Evolutionary conservation across 2,113 vertebrate species (phyloP).

Genomic region (Coptodon bakossiorum): DNA sequence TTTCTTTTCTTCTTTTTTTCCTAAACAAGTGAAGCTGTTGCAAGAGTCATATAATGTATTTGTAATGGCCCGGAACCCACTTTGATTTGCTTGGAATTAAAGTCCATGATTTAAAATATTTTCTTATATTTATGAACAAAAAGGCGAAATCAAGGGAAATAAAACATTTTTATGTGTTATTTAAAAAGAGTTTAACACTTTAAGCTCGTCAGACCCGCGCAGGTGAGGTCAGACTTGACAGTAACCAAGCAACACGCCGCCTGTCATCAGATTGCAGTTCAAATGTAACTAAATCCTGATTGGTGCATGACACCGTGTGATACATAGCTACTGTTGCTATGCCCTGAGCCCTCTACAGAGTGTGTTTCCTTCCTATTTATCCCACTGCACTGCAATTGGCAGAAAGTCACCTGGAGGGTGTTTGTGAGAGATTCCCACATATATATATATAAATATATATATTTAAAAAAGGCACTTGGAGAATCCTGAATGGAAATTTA

Average conservation of each 20-base stretch:
- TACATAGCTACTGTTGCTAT: neutral
- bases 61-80: neutral
- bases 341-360: neutral
- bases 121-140: neutral
- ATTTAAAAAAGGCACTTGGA: neutral
- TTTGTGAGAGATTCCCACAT: neutral
- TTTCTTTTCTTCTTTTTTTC: neutral
- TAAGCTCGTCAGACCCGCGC: neutral
- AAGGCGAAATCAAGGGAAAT: neutral
- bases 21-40: conserved; percentile 4
- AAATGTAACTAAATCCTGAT: neutral
- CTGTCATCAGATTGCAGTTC: neutral
- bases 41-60: neutral
- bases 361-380: neutral
- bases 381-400: neutral
- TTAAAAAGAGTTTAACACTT: neutral
- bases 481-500: neutral
- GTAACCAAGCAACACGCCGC: neutral
- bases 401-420: neutral
- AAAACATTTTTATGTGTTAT: neutral
- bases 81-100: neutral
- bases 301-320: neutral
- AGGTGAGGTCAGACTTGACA: neutral
- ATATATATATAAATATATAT: neutral
- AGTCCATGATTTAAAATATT: neutral